A percentile compares a stretch with the other conserved stretches of the same genome.
Conservation (phyloP, 2,113 vertebrate genomes). For the Chloroceryle aenea region DNA sequence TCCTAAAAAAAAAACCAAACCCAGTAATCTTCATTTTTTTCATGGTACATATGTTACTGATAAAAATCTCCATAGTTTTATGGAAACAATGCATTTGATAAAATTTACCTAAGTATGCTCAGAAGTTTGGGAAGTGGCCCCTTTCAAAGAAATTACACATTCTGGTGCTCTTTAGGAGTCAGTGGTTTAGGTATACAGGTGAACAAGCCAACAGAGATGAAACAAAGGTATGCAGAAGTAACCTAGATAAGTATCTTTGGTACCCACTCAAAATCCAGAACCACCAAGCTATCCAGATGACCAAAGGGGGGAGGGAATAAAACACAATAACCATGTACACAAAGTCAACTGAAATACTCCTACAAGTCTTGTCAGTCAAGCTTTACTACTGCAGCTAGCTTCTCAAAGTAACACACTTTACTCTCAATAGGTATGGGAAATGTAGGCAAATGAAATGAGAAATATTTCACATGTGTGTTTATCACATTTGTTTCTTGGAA, state of each 20-base stretch:
- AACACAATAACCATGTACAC: background rate
- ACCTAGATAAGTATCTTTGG: background rate
- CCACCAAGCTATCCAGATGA: background rate
- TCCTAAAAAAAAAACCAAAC: background rate
- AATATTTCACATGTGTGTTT: background rate
- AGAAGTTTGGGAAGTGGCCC: background rate
- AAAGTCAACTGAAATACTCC: background rate
- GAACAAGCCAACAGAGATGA: background rate
- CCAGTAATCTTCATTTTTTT: background rate
- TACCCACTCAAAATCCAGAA: background rate
- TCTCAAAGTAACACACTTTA: background rate
- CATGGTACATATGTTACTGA: background rate
- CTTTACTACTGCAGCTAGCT: background rate
- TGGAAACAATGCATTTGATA: background rate
- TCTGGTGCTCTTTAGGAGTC: background rate
- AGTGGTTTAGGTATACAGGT: background rate
- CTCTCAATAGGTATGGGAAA: background rate
- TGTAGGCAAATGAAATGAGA: rapidly evolving
- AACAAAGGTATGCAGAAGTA: background rate
- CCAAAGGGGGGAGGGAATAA: no score
- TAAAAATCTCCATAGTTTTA: background rate
- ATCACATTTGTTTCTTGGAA: background rate
- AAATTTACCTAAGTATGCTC: background rate
- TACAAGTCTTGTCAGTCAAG: background rate
- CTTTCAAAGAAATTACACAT: background rate